phyloP scores from a whole-genome alignment of 2,888 invertebrate genomes.

The Trachelus tabidus region DNA sequence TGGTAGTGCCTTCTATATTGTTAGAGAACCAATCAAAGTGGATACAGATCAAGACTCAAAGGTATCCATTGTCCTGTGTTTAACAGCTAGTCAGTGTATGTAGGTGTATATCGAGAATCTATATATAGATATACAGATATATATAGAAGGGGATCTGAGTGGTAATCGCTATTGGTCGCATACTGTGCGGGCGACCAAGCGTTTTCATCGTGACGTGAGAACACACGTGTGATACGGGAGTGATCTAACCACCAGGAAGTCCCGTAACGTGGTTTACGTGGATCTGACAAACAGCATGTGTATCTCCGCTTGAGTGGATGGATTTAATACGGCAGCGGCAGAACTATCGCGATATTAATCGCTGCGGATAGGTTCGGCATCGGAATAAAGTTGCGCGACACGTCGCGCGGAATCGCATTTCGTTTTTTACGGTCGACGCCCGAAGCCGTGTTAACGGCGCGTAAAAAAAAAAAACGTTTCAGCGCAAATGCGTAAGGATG shows the following conservation, averaged over 20 bases:
- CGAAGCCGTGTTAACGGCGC: not conserved
- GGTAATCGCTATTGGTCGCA: not conserved
- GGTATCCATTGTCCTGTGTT: not conserved
- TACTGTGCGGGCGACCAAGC: not conserved
- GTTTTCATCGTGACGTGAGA: not conserved
- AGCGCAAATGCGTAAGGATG: slow-evolving; percentile 33
- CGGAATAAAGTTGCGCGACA: not conserved
- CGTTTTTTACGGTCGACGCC: not conserved
- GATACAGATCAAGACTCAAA: not conserved
- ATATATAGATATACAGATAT: not conserved
- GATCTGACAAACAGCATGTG: not conserved
- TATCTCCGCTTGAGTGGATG: not conserved
- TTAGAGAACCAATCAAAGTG: not conserved
- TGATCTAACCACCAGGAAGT: not conserved
- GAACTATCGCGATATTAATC: not conserved
- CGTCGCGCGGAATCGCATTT: not conserved
- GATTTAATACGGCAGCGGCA: not conserved
- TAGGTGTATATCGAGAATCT: not conserved
- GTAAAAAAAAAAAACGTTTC: slow-evolving; percentile 15
- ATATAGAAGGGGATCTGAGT: not conserved
- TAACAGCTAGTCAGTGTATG: not conserved
- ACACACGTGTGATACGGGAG: not conserved
- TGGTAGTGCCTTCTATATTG: not conserved
- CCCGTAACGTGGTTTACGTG: not conserved
- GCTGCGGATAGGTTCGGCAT: not conserved